Conservation (phyloP, 2,113 vertebrate species). For the Phaetusa simplex region DNA sequence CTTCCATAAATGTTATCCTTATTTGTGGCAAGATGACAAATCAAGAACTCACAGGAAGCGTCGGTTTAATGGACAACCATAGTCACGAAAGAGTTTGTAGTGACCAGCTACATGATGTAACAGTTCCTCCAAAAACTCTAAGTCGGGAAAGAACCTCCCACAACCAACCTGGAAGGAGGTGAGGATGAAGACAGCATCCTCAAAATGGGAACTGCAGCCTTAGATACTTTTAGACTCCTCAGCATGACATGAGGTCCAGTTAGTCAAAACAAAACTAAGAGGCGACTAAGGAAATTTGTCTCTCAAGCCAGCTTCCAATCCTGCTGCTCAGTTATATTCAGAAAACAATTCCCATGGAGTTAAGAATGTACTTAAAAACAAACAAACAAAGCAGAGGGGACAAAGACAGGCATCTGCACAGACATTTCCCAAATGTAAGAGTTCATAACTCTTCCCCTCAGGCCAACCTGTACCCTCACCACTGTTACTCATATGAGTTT, state of each 20-base stretch:
- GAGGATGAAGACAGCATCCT: neutral
- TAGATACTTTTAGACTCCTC: neutral
- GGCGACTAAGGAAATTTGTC: neutral
- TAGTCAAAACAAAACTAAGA: neutral
- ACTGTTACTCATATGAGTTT: neutral
- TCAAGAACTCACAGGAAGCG: neutral
- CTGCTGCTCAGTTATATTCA: neutral
- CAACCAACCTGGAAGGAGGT: neutral
- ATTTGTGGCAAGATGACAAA: neutral
- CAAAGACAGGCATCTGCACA: neutral
- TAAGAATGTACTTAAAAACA: constrained; percentile 36
- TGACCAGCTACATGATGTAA: neutral
- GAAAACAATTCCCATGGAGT: constrained; percentile 30
- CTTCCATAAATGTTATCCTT: neutral
- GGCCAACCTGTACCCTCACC: neutral
- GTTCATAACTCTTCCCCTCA: neutral
- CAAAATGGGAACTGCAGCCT: neutral
- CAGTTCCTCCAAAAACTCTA: neutral
- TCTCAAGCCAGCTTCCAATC: neutral
- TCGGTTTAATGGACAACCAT: neutral
- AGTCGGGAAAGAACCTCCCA: neutral
- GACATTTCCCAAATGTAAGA: neutral
- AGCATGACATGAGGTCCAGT: neutral
- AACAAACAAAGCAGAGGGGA: constrained; percentile 11
- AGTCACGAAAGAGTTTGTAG: neutral